These are phyloP conservation scores for Heliconius melpomene DNA, from an alignment of 1,140 invertebrate species.

Conservation along the genomic window DNA sequence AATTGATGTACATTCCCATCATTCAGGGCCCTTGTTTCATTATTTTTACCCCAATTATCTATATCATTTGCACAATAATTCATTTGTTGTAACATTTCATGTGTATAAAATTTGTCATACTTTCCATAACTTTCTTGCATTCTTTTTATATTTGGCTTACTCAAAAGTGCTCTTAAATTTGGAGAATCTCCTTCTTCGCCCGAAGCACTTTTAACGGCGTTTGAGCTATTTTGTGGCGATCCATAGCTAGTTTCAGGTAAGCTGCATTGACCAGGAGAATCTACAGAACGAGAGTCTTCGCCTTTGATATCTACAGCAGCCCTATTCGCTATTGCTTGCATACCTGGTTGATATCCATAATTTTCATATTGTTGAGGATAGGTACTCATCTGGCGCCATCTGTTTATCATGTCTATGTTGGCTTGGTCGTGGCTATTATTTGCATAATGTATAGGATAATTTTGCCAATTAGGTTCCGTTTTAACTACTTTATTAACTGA, in stretches of 20 bases:
- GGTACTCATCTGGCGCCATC: constrained; percentile 64
- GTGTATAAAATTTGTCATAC: constrained; percentile 53
- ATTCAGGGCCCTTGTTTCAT: constrained; percentile 48
- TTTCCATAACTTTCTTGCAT: constrained; percentile 40
- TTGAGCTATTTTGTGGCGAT: constrained; percentile 59
- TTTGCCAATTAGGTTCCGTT: constrained; percentile 63
- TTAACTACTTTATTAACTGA: constrained; percentile 50
- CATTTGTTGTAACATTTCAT: constrained; percentile 56
- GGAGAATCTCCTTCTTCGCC: constrained; percentile 57
- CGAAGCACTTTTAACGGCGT: constrained; percentile 52
- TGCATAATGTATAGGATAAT: constrained; percentile 54
- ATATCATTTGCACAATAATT: constrained; percentile 49
- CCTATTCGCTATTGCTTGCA: constrained; percentile 40
- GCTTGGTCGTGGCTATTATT: constrained; percentile 43
- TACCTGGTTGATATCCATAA: constrained; percentile 51
- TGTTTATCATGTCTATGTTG: constrained; percentile 62
- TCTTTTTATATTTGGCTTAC: constrained; percentile 49
- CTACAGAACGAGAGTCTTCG: constrained; percentile 55
- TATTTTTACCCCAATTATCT: constrained; percentile 62
- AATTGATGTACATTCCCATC: constrained; percentile 70
- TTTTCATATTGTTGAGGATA: constrained; percentile 49
- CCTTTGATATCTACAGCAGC: constrained; percentile 42
- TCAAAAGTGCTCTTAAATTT: constrained; percentile 54
- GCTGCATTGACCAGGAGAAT: constrained; percentile 64
- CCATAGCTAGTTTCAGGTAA: constrained; percentile 63